Evolutionary conservation across 2,797 vertebrate species (phyloP), one percentile per base, ranked within the genome.

Genomic region (Phataginus tricuspis): DNA sequence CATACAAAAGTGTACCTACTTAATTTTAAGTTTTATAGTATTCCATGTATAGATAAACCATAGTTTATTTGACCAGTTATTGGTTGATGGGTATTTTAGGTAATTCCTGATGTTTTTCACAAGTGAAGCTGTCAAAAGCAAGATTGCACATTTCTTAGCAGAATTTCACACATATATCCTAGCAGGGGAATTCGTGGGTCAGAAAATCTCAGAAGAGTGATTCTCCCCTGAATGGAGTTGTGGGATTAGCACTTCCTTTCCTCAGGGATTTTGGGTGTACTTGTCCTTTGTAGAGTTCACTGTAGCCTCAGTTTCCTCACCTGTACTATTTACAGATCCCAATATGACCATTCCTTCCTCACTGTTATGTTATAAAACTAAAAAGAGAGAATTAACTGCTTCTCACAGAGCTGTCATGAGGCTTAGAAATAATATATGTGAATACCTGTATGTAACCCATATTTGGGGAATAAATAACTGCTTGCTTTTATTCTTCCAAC

Each of bases 351-450:
- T 25, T 53, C 13, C 4, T 74, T 84, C 16, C 59, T 49, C 4
- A 53, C 45, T 64, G 51, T 96, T 94, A 59, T 71, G 9, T 90
- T 90, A 31, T 71, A 71, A 93, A 95, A 66, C 55, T 57, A 34
- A 72, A 61, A 18, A 80, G 25, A 83, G 66, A 69, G 31, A 94
- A 2, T 45, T 90, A 51, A 78, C 23, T 84, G 7, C 39, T 4
- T 93, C 21, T 94, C 13, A 23, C 11, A 78, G 31, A 79, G 21
- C 42, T 85, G 45, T 86, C 42, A 31, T 66, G 31, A 92, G 25
- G 16, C 61, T 75, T 55, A 71, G 31, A 55, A 61, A 84, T 74
- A 82, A 64, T 72, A 53, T 3, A 34, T 51, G 8, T 57, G 27
- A n/a, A 66, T 91, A 39, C 39, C n/a, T 15, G 51, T 5, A 31